Evolutionary conservation across 2,888 invertebrate species (phyloP), one percentile per base, ranked within the genome.

Genomic region (Erpobdella octoculata): DNA sequence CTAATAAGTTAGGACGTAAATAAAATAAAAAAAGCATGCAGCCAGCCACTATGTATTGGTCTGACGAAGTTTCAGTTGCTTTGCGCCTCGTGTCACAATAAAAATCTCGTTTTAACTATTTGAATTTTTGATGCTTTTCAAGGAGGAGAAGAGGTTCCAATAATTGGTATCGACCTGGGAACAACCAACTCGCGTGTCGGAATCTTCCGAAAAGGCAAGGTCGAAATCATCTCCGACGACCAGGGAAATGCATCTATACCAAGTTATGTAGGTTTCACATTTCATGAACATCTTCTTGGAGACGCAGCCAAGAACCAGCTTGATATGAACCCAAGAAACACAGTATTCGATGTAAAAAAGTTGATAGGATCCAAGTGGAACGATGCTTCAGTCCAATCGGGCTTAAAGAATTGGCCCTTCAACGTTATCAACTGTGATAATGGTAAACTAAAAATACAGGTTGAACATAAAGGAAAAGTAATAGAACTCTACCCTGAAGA

Each of bases 401-500:
- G 92, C 81, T 88, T 90, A 86, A 89, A 90, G 79, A 89, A 89
- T 77, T 92, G 91, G 91, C 90, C 91, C 1, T 92, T 92, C 84
- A 87, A 87, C 1, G 81, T 83, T n/a, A 67, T 79, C 25, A 78
- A 75, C 76, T n/a, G 75, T 76, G 81, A 81, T 5, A 77, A 70
- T 31, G 75, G 76, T 4, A 81, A 81, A 74, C 82, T 82, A 15
- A 83, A 81, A 73, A 78, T 76, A 59, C 46, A 74, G 70, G 80
- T 83, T 0, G 78, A 89, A 74, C 93, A 91, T 86, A 93, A 93
- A 82, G 92, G 92, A 61, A 93, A 93, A 84, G 85, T 85, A 73
- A 95, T 93, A 83, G 88, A 88, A 3, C 93, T 93, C 86, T 90
- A 89, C 85, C 92, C 93, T 0, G 93, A 93, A 84, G 93, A 93